phyloP scores from a whole-genome alignment of 2,113 vertebrate genomes.

The Cynopterus brachyotis region DNA sequence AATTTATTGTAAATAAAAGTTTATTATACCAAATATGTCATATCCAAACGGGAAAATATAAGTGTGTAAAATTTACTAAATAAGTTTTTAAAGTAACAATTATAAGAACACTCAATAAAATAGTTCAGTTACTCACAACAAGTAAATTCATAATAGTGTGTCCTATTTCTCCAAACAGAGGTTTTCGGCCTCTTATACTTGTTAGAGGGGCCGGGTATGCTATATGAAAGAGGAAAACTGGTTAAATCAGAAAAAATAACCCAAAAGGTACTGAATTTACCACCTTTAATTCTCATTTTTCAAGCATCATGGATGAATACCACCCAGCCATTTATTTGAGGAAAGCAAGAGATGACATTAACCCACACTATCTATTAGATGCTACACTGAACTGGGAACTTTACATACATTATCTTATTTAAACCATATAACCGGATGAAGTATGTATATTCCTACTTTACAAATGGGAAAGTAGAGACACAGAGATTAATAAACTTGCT shows the following conservation, averaged over 20 bases:
- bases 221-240: slow-evolving; percentile 70
- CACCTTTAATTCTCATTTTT: slow-evolving; percentile 1
- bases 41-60: slow-evolving; percentile 28
- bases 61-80: slow-evolving; percentile 12
- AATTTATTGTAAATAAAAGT: slow-evolving; percentile 10
- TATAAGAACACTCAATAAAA: slow-evolving; percentile 35
- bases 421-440: not conserved
- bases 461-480: not conserved
- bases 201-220: slow-evolving; percentile 90
- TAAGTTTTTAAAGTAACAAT: not conserved
- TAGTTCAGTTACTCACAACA: slow-evolving; percentile 88
- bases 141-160: slow-evolving; percentile 96
- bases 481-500: not conserved
- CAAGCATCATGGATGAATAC: not conserved
- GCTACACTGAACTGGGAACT: not conserved
- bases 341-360: not conserved
- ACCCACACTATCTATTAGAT: not conserved
- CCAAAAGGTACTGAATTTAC: not conserved
- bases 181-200: slow-evolving; percentile 90
- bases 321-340: not conserved
- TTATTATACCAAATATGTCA: not conserved
- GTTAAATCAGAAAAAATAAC: not conserved
- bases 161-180: slow-evolving; percentile 94
- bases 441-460: not conserved
- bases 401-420: not conserved